Evolutionary conservation across 2,797 vertebrate species (phyloP).

Genomic region (Diplodus puntazzo): DNA sequence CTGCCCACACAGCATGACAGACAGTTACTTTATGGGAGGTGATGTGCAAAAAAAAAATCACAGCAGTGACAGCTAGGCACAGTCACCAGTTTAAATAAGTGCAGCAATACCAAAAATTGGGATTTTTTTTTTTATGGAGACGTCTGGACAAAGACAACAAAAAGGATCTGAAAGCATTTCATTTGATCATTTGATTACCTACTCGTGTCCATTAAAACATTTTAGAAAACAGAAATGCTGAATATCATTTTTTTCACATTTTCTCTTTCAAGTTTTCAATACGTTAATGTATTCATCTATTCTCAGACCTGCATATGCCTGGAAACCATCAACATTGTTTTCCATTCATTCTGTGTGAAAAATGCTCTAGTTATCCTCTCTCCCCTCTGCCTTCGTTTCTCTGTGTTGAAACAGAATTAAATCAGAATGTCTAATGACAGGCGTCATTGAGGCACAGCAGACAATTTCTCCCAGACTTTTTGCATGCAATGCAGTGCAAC

Average conservation of each 20-base stretch:
- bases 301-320: conserved; percentile 7
- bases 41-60: neutral
- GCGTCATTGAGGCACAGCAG: neutral
- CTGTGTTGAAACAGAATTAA: conserved; percentile 17
- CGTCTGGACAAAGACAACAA: neutral
- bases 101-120: neutral
- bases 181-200: neutral
- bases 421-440: conserved; percentile 5
- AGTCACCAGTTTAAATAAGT: neutral
- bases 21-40: neutral
- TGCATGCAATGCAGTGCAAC: neutral
- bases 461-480: neutral
- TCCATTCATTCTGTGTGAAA: conserved; percentile 17
- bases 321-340: neutral
- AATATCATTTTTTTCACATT: neutral
- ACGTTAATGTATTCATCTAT: neutral
- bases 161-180: neutral
- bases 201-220: neutral
- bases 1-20: neutral
- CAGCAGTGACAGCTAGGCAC: neutral
- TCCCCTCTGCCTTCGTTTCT: neutral
- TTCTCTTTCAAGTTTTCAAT: conserved; percentile 10
- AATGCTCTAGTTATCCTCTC: neutral
- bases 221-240: neutral
- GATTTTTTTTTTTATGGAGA: neutral